Evolutionary conservation across 2,888 invertebrate species (phyloP).

Genomic region (Volucella inanis): DNA sequence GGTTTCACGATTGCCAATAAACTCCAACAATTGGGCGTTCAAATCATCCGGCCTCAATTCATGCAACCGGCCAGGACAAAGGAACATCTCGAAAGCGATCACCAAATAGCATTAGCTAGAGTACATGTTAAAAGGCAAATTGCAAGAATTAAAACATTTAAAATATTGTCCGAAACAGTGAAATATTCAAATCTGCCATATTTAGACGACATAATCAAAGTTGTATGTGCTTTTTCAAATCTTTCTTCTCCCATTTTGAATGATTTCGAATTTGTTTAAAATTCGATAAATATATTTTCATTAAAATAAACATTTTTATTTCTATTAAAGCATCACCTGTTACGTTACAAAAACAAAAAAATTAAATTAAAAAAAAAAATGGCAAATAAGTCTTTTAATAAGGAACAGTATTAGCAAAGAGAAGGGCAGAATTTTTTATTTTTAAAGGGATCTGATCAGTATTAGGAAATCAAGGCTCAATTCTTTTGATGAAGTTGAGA

Average conservation of each 20-base stretch:
- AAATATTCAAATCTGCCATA: conserved; percentile 11
- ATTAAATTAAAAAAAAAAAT: no score
- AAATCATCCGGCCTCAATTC: conserved; percentile 6
- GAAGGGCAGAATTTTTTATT: no score
- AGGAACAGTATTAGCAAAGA: no score
- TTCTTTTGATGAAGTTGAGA: no score
- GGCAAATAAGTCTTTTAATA: no score
- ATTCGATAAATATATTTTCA: no score
- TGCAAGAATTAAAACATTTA: not conserved
- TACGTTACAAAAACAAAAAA: no score
- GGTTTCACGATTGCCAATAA: conserved; percentile 23
- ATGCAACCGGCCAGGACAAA: not conserved
- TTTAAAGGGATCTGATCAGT: no score
- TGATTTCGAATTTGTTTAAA: conserved; percentile 7
- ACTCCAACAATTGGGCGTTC: not conserved
- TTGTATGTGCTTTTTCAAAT: conserved; percentile 25
- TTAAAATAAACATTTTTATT: no score
- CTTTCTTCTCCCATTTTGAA: conserved; percentile 14
- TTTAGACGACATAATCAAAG: conserved; percentile 19
- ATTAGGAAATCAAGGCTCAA: no score
- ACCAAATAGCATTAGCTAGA: not conserved
- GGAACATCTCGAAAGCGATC: not conserved
- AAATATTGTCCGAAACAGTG: conserved; percentile 8
- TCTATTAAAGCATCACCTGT: no score
- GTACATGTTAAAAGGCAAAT: not conserved